Base-by-base conservation (phyloP, 2,113 vertebrate genomes). In the Cephalopholis sonnerati region DNA sequence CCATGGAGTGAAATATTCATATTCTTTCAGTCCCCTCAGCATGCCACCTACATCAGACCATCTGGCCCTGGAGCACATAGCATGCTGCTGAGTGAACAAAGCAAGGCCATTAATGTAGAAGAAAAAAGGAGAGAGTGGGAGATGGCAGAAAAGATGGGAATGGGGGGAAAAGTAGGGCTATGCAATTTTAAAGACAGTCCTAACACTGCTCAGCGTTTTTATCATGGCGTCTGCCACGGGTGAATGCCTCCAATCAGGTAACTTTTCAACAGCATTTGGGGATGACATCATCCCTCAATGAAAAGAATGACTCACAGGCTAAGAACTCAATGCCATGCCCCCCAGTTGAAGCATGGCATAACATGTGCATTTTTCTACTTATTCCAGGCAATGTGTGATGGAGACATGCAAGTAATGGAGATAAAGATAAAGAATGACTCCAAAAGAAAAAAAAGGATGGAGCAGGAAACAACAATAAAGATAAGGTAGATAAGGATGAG, bases 1-100 rank as follows among this genome's bases (percentile, higher is more conserved):
- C 67, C 61, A 79, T 20, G 50, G 6, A 79, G 83, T 93, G 80
- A 93, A 92, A 93, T 91, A 93, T 93, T 93, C 87, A 90, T 86
- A 87, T 86, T 91, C 82, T 83, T 76, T 79, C 73, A 81, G 75
- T 84, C 63, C 74, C 77, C 70, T 79, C 88, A 87, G 82, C 69
- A 74, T 86, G 88, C 75, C 89, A 93, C 86, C 91, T 82, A 89
- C 79, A 91, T 83, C 84, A 68, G 71, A 90, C 90, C 90, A 92
- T 90, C 90, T 94, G 92, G 91, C 65, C 79, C 66, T 51, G 59
- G 81, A 87, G 71, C 74, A 74, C 46, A 76, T 68, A 78, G 71
- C 58, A 84, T 51, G 73, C 74, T 82, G 86, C 77, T 66, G 75
- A 88, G 68, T 73, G 87, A 91, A 91, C 69, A 88, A 89, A 81